Evolutionary conservation across 1,140 invertebrate genomes (phyloP).

Genomic region (Achroia grisella): DNA sequence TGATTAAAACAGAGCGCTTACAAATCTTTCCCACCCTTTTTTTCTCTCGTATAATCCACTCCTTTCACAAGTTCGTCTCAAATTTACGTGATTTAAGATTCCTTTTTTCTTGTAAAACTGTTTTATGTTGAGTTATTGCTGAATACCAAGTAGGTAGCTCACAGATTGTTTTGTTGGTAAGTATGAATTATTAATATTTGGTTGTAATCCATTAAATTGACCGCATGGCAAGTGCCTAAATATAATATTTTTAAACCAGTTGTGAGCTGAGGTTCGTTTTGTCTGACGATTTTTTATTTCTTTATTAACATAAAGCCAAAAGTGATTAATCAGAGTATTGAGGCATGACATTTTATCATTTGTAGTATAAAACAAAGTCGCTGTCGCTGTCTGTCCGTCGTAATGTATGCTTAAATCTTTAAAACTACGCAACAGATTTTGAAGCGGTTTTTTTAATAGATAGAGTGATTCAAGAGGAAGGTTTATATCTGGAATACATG

Average conservation of each 20-base stretch:
- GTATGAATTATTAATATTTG: not conserved
- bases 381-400: too few relatives aligned
- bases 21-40: not conserved
- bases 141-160: not conserved
- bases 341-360: too few relatives aligned
- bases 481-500: too few relatives aligned
- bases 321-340: not conserved
- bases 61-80: conserved; percentile 1
- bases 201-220: not conserved
- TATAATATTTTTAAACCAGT: not conserved
- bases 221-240: not conserved
- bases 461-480: too few relatives aligned
- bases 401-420: too few relatives aligned
- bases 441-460: too few relatives aligned
- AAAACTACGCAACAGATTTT: too few relatives aligned
- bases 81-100: not conserved
- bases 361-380: too few relatives aligned
- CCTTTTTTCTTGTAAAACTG: not conserved
- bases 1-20: not conserved
- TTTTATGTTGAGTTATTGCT: not conserved
- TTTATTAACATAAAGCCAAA: not conserved
- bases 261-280: not conserved
- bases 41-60: not conserved
- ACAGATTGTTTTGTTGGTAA: not conserved
- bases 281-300: too few relatives aligned